These are phyloP conservation scores for Camponotus pennsylvanicus DNA, from an alignment of 1,140 invertebrate species.

Conservation along the genomic window DNA sequence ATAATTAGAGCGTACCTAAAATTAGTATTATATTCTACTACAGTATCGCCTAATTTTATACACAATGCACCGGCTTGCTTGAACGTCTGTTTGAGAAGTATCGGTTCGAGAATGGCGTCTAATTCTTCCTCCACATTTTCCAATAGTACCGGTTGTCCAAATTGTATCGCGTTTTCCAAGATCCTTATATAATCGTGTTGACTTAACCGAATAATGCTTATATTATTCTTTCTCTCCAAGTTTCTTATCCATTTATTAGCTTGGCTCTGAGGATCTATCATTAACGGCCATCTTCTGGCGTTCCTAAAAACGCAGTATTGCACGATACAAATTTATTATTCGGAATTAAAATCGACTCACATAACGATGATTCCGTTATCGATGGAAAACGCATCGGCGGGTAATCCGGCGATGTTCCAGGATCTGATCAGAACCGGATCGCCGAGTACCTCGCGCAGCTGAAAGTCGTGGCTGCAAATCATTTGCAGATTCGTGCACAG, in stretches of 20 bases:
- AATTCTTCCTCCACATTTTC: constrained; percentile 96
- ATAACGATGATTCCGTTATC: constrained; percentile 96
- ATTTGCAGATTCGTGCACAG: constrained; percentile 90
- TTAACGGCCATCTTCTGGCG: constrained; percentile 94
- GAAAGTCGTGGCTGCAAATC: constrained; percentile 92
- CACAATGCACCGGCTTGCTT: constrained; percentile 94
- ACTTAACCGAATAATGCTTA: constrained; percentile 93
- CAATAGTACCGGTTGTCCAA: constrained; percentile 94
- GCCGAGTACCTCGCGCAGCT: constrained; percentile 92
- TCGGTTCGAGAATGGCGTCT: constrained; percentile 95
- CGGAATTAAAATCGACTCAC: constrained; percentile 67
- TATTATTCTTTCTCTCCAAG: constrained; percentile 95
- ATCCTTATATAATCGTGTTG: constrained; percentile 94
- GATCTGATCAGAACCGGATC: constrained; percentile 95
- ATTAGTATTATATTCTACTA: constrained; percentile 94
- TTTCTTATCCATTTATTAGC: constrained; percentile 98
- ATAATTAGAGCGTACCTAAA: constrained; percentile 89
- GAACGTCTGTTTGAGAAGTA: constrained; percentile 95
- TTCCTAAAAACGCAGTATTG: constrained; percentile 86
- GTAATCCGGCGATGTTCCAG: constrained; percentile 97
- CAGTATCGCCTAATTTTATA: constrained; percentile 93
- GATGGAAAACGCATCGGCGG: constrained; percentile 95
- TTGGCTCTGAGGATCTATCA: constrained; percentile 98
- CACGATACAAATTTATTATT: not conserved
- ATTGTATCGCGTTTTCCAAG: constrained; percentile 97